These are phyloP conservation scores for Drosophila affinis DNA, from an alignment of 2,888 invertebrate genomes.

Conservation along the genomic window DNA sequence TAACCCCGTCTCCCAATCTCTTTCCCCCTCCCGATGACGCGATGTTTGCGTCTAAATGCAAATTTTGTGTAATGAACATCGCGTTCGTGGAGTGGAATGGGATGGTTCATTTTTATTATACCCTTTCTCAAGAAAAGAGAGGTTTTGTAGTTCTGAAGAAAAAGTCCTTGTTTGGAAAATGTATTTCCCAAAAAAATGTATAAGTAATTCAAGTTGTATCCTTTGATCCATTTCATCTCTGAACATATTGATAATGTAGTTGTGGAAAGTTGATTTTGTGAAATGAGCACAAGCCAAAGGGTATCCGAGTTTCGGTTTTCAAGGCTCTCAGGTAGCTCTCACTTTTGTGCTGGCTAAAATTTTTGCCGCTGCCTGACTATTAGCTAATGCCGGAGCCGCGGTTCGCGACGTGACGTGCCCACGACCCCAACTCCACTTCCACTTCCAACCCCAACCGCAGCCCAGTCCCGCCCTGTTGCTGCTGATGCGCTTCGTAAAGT, in stretches of 20 bases:
- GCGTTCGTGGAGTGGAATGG: constrained; percentile 28
- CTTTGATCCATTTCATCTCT: no score
- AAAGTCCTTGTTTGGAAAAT: no score
- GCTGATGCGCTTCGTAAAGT: constrained; percentile 80
- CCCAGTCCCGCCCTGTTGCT: constrained; percentile 36
- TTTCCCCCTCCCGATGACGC: constrained; percentile 2
- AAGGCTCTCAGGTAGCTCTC: background rate
- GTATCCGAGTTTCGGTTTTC: background rate
- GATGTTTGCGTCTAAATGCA: constrained; percentile 65
- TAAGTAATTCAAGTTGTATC: no score
- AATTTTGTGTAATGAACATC: constrained; percentile 75
- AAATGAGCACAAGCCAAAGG: background rate
- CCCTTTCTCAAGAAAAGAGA: constrained; percentile 5
- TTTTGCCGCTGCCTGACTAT: constrained; percentile 57
- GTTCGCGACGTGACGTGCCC: constrained; percentile 27
- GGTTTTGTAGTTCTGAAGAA: background rate
- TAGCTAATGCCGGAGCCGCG: constrained; percentile 41
- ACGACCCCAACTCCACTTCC: background rate
- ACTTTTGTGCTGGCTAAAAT: constrained; percentile 51
- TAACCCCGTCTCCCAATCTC: background rate
- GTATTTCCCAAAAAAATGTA: no score
- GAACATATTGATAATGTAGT: no score
- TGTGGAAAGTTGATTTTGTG: no score
- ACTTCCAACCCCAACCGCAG: constrained; percentile 35
- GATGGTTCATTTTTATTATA: constrained; percentile 40